Percentiles rank a stretch among this genome's conserved stretches.
Evolutionary conservation across 1,140 invertebrate genomes (phyloP).

Genomic region (Solen grandis): DNA sequence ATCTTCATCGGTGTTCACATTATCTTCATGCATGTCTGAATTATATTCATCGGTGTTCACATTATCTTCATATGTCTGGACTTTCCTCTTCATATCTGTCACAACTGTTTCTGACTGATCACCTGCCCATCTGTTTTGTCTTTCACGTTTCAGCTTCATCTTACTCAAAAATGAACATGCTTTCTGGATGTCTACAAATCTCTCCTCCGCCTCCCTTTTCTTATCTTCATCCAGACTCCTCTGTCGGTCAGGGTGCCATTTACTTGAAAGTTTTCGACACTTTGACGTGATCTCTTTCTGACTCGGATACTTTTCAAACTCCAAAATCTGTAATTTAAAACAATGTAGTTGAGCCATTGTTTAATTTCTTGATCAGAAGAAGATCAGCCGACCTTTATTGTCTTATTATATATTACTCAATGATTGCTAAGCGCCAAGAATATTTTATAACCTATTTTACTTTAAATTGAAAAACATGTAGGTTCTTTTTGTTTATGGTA

Average conservation of each 20-base stretch:
- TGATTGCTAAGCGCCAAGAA: too few relatives aligned
- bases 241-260: constrained; percentile 45
- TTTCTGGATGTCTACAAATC: constrained; percentile 44
- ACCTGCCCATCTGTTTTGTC: constrained; percentile 23
- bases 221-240: constrained; percentile 18
- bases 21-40: constrained; percentile 11
- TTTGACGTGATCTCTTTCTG: constrained; percentile 33
- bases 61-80: constrained; percentile 1
- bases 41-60: constrained; percentile 14
- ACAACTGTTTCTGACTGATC: too few relatives aligned
- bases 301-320: constrained; percentile 26
- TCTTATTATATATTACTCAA: too few relatives aligned
- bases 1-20: background rate
- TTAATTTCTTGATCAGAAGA: too few relatives aligned
- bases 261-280: constrained; percentile 44
- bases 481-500: too few relatives aligned
- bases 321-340: constrained; percentile 32
- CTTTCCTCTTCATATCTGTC: background rate
- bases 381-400: too few relatives aligned
- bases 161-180: constrained; percentile 37
- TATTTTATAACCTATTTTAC: too few relatives aligned
- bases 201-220: constrained; percentile 19
- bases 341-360: too few relatives aligned
- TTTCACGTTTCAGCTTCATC: constrained; percentile 14
- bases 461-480: too few relatives aligned